Conservation (phyloP, 2,888 invertebrate genomes). For the Therioaphis trifolii region DNA sequence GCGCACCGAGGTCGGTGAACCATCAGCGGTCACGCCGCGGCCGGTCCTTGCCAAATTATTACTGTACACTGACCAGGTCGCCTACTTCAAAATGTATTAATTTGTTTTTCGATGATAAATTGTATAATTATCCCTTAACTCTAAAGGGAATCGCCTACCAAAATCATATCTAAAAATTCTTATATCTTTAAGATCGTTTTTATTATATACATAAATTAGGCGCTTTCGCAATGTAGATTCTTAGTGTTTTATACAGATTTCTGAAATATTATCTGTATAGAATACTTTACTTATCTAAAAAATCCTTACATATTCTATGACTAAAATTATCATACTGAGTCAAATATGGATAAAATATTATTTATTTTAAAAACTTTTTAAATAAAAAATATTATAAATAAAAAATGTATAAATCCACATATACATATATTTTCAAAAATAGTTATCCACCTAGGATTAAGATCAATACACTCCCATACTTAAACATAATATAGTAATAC, state of each 20-base stretch:
- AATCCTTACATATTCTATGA: neutral
- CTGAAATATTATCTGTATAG: neutral
- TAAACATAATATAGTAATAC: too few species aligned
- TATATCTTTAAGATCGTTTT: neutral
- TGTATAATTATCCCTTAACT: constrained; percentile 22
- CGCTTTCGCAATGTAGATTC: neutral
- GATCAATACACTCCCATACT: too few species aligned
- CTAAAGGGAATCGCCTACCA: constrained; percentile 2
- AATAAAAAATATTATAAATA: too few species aligned
- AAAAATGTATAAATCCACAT: too few species aligned
- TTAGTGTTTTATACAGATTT: neutral
- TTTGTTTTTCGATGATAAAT: constrained; percentile 19
- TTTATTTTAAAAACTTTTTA: too few species aligned
- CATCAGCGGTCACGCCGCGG: constrained; percentile 39
- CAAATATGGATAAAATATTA: too few species aligned
- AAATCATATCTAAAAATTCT: neutral
- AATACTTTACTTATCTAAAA: too few species aligned
- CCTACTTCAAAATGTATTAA: constrained; percentile 24
- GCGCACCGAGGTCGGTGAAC: constrained; percentile 57
- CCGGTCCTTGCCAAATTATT: constrained; percentile 59
- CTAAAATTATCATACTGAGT: too few species aligned
- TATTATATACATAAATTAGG: neutral
- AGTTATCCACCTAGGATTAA: too few species aligned
- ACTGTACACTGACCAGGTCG: constrained; percentile 4
- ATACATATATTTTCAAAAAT: too few species aligned